Base-by-base conservation (phyloP, 2,113 vertebrate species). In the Nothocercus nigrocapillus region DNA sequence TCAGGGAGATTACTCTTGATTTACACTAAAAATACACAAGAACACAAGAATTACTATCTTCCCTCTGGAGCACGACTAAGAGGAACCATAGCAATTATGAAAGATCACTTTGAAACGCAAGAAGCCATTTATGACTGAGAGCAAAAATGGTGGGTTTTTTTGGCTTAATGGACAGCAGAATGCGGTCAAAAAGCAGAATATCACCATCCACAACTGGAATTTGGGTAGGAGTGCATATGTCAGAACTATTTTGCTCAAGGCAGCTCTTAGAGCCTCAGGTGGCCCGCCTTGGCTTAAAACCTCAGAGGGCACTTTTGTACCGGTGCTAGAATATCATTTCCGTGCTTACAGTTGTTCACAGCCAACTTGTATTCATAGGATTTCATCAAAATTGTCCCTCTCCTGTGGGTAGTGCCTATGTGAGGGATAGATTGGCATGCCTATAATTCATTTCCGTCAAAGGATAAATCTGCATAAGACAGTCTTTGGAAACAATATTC, bases 321-420 rank as follows among this genome's bases (percentile, higher is more conserved):
- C 27, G 42, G 15, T 8, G 11, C 34, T 67, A 69, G 24, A 45
- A 5, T 20, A 27, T 14, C 51, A 32, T 22, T 19, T 30, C 21
- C 51, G 21, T 69, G 51, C 30, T 44, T 7, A 0, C 28, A 36
- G 51, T 45, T 40, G 36, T 56, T 67, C 61, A 17, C 8, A 34
- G 42, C 4, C 64, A 10, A 42, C 81, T 79, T 5, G 2, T 28
- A 3, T 7, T 28, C 1, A 0, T 3, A 36, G 11, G 14, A 2
- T 13, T 59, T 78, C 0, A 0, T 61, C n/a, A 42, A 28, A 56
- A 0, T 13, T 0, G 0, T 40, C 59, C 69, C n/a, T 72, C 38
- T 34, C 32, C 16, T 3, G 32, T 56, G 45, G 45, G 64, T 40
- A 36, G n/a, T 38, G 12, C 25, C 44, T 32, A 0, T 0, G 0